Base-by-base conservation (phyloP, 2,113 vertebrate species). In the Hystrix cristata region DNA sequence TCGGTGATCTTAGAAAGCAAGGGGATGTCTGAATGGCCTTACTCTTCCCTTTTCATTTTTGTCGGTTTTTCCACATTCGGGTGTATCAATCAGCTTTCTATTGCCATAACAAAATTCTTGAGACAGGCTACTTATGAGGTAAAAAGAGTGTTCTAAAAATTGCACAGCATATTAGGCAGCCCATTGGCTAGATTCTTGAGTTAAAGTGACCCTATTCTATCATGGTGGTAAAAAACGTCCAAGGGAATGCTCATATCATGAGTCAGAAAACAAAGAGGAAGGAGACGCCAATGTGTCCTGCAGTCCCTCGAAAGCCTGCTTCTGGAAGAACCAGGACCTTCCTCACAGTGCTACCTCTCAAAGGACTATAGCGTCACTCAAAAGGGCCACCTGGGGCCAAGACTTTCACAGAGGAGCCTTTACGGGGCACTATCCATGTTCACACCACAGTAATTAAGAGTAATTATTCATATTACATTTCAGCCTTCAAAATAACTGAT, bases 21-120 rank as follows among this genome's bases (percentile, higher is more conserved):
- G 0, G 55, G 18, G 1, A 55, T 9, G 1, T 21, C 7, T 3
- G 0, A 81, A 1, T 11, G 11, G 16, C 5, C 4, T 71, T 79
- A 16, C 15, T 43, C 31, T 23, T 87, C 12, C 9, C 34, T 43
- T 64, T 55, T 8, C 2, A 3, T 23, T 51, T 27, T 13, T n/a
- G 21, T 64, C 6, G 27, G 38, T 59, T 84, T 27, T 84, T 93
- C 8, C 12, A 83, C 67, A 55, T 9, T 9, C 34, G 64, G 9
- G 9, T 48, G 14, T 46, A 46, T 31, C 48, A 27, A 60, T 43
- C 15, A 29, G 7, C 13, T 18, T 64, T 64, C 25, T 83, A 27
- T 16, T 38, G 62, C 23, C 38, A 29, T 46, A 46, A 62, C 4
- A 10, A 85, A 34, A 65, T 7, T 62, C 23, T 16, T 83, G 7